Evolutionary conservation across 1,140 invertebrate species (phyloP).

Genomic region (Megalonaias nervosa): DNA sequence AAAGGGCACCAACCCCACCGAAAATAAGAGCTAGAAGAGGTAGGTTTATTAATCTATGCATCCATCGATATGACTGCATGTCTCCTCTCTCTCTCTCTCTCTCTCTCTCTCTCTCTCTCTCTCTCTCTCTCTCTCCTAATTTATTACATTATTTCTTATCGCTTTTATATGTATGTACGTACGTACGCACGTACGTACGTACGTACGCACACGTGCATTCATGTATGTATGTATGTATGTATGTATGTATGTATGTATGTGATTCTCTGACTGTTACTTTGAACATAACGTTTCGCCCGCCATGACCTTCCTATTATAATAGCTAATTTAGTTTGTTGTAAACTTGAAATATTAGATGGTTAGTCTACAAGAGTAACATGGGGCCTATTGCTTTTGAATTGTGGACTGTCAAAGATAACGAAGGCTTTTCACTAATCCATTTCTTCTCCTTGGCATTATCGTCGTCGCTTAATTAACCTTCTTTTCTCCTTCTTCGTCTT

Average conservation of each 20-base stretch:
- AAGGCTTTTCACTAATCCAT: too few species aligned
- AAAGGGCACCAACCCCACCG: constrained; percentile 62
- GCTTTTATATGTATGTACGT: not conserved
- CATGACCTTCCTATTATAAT: too few species aligned
- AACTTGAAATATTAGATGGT: too few species aligned
- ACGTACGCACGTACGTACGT: not conserved
- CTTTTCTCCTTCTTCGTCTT: too few species aligned
- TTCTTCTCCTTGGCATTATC: too few species aligned
- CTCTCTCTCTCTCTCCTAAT: not conserved
- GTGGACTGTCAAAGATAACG: too few species aligned
- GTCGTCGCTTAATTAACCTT: too few species aligned
- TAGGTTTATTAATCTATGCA: constrained; percentile 26
- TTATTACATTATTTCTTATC: too few species aligned
- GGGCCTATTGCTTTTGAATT: too few species aligned
- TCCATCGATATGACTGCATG: not conserved
- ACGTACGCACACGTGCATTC: not conserved
- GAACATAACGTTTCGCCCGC: not conserved
- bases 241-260: constrained; percentile 1
- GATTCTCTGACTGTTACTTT: not conserved
- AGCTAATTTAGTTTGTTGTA: too few species aligned
- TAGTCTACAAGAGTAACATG: too few species aligned
- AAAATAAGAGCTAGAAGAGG: constrained; percentile 64
- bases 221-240: constrained; percentile 13
- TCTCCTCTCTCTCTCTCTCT: not conserved
- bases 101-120: not conserved